phyloP scores from a whole-genome alignment of 2,888 invertebrate species.

The Sympetrum striolatum region DNA sequence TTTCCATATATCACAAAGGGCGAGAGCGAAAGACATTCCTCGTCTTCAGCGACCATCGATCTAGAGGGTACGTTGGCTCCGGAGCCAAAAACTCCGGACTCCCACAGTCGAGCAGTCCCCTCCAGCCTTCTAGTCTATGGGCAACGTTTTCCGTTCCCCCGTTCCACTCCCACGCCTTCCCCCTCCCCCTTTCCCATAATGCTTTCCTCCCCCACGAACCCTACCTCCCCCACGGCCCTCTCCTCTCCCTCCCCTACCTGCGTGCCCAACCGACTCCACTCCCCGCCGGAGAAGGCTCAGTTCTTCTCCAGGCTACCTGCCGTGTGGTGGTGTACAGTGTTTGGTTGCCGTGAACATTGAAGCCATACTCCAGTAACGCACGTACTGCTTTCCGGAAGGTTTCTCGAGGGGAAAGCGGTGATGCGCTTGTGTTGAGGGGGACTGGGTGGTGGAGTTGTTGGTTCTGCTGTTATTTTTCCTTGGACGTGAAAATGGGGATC shows the following conservation, averaged over 20 bases:
- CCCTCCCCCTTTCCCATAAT: background rate
- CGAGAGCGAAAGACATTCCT: background rate
- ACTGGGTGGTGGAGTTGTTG: background rate
- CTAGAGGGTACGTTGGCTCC: background rate
- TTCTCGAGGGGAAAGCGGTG: background rate
- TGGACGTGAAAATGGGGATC: background rate
- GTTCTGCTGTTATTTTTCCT: background rate
- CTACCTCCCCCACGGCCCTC: conserved; percentile 13
- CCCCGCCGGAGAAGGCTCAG: background rate
- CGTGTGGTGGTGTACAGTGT: background rate
- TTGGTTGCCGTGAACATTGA: background rate
- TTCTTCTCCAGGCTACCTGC: background rate
- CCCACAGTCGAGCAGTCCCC: background rate
- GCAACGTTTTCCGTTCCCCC: background rate
- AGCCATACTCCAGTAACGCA: background rate
- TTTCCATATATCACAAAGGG: background rate
- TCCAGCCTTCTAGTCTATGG: background rate
- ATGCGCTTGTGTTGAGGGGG: background rate
- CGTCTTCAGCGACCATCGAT: background rate
- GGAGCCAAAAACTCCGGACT: background rate
- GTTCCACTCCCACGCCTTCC: conserved; percentile 38
- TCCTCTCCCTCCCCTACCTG: background rate
- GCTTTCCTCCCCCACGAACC: background rate
- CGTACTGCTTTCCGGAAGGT: no score
- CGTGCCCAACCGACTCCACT: conserved; percentile 14